These are phyloP conservation scores for Chaetodon trifasciatus DNA, from an alignment of 2,797 vertebrate genomes.

Conservation along the genomic window DNA sequence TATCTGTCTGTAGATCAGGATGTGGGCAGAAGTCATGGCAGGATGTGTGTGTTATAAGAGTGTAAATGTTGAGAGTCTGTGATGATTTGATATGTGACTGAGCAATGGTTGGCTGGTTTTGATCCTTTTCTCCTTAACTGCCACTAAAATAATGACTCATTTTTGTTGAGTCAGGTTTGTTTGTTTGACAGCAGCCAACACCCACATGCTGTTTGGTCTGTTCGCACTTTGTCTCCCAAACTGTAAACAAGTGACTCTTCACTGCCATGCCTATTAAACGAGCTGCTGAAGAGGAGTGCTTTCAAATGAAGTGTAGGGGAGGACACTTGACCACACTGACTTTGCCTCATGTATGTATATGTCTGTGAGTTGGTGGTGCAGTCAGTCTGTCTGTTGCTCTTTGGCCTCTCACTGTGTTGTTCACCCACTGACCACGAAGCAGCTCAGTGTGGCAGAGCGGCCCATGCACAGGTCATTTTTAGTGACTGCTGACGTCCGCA, in stretches of 20 bases:
- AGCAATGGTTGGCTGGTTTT: slow-evolving; percentile 22
- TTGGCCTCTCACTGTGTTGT: slow-evolving; percentile 3
- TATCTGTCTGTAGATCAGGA: slow-evolving; percentile 5
- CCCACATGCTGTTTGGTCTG: neutral
- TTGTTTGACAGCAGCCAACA: slow-evolving; percentile 7
- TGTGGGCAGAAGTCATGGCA: neutral
- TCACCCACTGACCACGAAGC: slow-evolving; percentile 17
- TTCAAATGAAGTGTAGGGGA: slow-evolving; percentile 7
- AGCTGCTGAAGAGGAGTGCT: slow-evolving; percentile 1
- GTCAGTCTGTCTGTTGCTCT: slow-evolving; percentile 10
- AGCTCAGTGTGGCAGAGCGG: neutral
- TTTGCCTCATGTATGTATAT: neutral
- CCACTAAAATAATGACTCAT: slow-evolving; percentile 35
- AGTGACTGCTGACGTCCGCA: neutral
- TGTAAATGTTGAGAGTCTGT: slow-evolving; percentile 18
- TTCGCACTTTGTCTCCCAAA: neutral
- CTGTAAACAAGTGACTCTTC: slow-evolving; percentile 19
- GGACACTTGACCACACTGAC: neutral
- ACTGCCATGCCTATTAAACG: neutral
- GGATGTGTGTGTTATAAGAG: neutral
- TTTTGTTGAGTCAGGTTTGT: slow-evolving; percentile 60
- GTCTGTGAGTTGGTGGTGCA: neutral
- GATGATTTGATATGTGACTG: neutral
- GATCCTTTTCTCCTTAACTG: neutral
- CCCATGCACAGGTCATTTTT: neutral